These are phyloP conservation scores for Tamias sibiricus DNA, from an alignment of 2,113 vertebrate genomes.

Conservation along the genomic window DNA sequence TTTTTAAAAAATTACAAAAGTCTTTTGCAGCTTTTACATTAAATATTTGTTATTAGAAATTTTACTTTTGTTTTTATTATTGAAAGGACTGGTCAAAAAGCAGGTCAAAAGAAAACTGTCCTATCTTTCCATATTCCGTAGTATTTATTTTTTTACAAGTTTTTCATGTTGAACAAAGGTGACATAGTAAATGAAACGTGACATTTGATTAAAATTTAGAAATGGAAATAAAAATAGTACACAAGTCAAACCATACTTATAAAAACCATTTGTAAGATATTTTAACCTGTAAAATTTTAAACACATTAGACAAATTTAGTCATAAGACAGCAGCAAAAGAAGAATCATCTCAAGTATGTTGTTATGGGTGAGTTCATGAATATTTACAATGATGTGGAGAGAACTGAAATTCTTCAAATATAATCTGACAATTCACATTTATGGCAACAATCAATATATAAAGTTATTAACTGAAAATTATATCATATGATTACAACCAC, in stretches of 20 bases:
- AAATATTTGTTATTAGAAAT: background rate
- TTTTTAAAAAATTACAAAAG: conserved; percentile 6
- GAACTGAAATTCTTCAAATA: background rate
- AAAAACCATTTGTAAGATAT: conserved; percentile 16
- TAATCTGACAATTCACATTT: background rate
- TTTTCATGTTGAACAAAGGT: background rate
- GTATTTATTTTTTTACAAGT: background rate
- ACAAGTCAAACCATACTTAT: background rate
- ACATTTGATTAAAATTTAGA: conserved; percentile 35
- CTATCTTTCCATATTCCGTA: background rate
- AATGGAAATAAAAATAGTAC: background rate
- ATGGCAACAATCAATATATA: background rate
- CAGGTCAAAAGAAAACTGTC: background rate
- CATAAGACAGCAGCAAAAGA: background rate
- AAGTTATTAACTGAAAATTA: conserved; percentile 35
- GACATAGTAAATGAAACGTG: conserved; percentile 30
- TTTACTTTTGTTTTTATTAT: background rate
- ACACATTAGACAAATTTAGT: background rate
- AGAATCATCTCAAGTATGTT: background rate
- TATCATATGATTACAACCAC: background rate
- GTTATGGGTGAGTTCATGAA: conserved; percentile 43
- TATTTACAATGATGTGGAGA: background rate
- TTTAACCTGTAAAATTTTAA: background rate
- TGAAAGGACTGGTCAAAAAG: conserved; percentile 37
- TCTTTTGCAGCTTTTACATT: background rate